Percentiles rank a stretch among this genome's conserved stretches.
These are phyloP conservation scores for Macrobrachium rosenbergii DNA, from an alignment of 1,140 invertebrate genomes.

Conservation along the genomic window DNA sequence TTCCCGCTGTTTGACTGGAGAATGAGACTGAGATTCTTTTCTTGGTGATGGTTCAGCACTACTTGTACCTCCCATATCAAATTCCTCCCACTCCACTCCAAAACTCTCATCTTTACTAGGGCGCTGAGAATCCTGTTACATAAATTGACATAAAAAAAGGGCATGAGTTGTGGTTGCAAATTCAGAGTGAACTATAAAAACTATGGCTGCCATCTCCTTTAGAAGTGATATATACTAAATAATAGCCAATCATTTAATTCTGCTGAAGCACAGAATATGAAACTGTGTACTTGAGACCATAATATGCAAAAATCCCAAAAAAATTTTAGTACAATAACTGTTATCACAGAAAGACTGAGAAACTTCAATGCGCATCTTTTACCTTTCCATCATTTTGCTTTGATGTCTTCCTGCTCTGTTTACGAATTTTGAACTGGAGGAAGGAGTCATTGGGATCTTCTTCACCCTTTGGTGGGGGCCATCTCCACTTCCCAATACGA, in stretches of 20 bases:
- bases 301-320: too few species aligned
- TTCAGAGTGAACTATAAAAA: too few species aligned
- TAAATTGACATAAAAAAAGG: not conserved
- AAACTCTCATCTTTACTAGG: slow-evolving; percentile 62
- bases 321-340: too few species aligned
- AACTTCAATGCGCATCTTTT: not conserved
- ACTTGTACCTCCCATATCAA: slow-evolving; percentile 76
- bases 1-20: not conserved
- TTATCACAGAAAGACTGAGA: too few species aligned
- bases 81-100: slow-evolving; percentile 83
- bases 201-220: too few species aligned
- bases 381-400: slow-evolving; percentile 61
- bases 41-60: slow-evolving; percentile 54
- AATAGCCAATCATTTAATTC: too few species aligned
- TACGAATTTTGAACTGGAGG: slow-evolving; percentile 64
- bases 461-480: slow-evolving; percentile 84
- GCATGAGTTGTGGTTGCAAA: not conserved
- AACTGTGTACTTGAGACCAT: too few species aligned
- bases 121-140: slow-evolving; percentile 19
- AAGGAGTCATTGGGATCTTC: slow-evolving; percentile 62
- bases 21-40: slow-evolving; percentile 35
- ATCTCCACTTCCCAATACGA: slow-evolving; percentile 95
- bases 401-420: slow-evolving; percentile 57
- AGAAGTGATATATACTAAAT: too few species aligned
- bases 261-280: too few species aligned